These are phyloP conservation scores for Oreocharis arfaki DNA, from an alignment of 2,113 vertebrate species.

Conservation along the genomic window DNA sequence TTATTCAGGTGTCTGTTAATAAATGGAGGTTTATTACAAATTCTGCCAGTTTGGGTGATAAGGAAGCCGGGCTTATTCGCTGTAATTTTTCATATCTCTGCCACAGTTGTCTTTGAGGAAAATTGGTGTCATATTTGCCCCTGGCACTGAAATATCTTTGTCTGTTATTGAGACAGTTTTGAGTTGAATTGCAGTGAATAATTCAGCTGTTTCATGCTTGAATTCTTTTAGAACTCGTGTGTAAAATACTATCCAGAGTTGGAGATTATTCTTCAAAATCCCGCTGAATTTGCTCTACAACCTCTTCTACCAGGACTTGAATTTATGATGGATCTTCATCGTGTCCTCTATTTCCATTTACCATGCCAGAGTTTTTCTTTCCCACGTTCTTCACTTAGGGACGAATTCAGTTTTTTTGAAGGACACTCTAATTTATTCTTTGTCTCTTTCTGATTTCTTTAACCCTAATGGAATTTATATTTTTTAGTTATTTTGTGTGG, in stretches of 20 bases:
- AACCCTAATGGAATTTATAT: neutral
- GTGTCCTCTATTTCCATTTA: neutral
- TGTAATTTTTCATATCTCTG: neutral
- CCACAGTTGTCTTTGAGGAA: neutral
- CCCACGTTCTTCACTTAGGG: neutral
- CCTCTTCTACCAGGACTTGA: neutral
- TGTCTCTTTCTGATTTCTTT: neutral
- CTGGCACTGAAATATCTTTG: neutral
- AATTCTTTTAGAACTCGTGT: neutral
- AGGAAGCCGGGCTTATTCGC: neutral
- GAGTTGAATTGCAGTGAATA: constrained; percentile 30
- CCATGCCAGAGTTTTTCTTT: neutral
- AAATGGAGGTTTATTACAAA: neutral
- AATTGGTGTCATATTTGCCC: neutral
- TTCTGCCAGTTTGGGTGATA: neutral
- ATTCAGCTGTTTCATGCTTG: constrained; percentile 3
- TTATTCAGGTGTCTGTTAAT: neutral
- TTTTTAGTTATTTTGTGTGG: neutral
- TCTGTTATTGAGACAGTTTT: constrained; percentile 11
- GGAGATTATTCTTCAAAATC: neutral
- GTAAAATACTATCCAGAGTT: neutral
- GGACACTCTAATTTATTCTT: neutral
- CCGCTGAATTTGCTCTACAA: neutral
- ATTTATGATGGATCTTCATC: neutral
- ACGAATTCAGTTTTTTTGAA: neutral